Conservation (phyloP, 2,888 invertebrate species). For the Eristalis tenax region DNA sequence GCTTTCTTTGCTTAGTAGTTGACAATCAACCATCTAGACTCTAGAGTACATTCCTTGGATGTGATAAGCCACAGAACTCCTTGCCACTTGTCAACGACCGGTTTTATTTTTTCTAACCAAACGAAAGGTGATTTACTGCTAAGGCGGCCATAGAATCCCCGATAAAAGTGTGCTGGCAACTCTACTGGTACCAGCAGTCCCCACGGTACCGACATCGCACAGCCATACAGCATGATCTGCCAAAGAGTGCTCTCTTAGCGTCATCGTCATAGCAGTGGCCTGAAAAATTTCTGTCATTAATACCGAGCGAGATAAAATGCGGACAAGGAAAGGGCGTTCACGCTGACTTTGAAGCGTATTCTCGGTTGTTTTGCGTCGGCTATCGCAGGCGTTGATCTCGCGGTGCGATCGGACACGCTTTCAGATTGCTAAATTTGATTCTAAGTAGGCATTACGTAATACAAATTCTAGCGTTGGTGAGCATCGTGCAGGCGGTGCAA, state of each 20-base stretch:
- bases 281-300: slow-evolving; percentile 67
- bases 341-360: slow-evolving; percentile 51
- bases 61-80: too few relatives aligned
- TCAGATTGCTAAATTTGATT: slow-evolving; percentile 66
- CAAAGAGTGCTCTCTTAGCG: slow-evolving; percentile 49
- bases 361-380: slow-evolving; percentile 22
- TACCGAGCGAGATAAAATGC: slow-evolving; percentile 57
- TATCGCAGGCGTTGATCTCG: slow-evolving; percentile 63
- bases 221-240: neutral
- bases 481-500: neutral
- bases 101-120: too few relatives aligned
- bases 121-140: neutral
- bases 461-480: slow-evolving; percentile 63
- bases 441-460: slow-evolving; percentile 65
- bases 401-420: slow-evolving; percentile 64
- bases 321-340: slow-evolving; percentile 69
- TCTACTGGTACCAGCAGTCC: neutral
- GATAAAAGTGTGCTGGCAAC: neutral
- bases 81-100: too few relatives aligned
- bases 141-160: neutral
- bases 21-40: too few relatives aligned
- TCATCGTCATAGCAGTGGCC: slow-evolving; percentile 33
- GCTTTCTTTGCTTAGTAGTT: too few relatives aligned
- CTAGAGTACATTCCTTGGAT: too few relatives aligned
- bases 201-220: neutral